Conservation (phyloP, 2,888 invertebrate species). For the Pelosia muscerda region DNA sequence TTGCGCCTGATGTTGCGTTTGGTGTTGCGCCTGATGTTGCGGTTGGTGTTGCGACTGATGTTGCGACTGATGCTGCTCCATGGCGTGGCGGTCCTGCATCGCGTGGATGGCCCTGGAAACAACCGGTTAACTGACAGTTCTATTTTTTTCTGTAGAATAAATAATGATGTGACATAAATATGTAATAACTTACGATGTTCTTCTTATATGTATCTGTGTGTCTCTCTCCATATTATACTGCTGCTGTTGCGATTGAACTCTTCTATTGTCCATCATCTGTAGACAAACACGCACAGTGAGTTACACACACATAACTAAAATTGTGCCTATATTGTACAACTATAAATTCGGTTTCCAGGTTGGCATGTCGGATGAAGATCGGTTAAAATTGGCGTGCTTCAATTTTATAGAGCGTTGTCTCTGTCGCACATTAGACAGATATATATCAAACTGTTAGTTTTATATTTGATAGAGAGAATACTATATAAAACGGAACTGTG, state of each 20-base stretch:
- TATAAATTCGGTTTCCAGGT: too few relatives aligned
- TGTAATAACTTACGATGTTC: conserved; percentile 63
- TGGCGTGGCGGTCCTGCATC: conserved; percentile 73
- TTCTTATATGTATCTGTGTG: conserved; percentile 69
- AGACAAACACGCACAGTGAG: conserved; percentile 33
- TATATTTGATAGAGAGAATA: too few relatives aligned
- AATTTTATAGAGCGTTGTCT: too few relatives aligned
- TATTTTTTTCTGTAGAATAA: background rate
- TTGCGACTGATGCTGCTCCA: conserved; percentile 67
- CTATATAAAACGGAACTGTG: too few relatives aligned
- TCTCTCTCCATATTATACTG: conserved; percentile 74
- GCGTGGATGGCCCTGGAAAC: conserved; percentile 66
- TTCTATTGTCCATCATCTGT: conserved; percentile 73
- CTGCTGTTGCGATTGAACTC: conserved; percentile 74
- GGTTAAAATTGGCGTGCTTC: too few relatives aligned
- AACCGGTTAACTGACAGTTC: too few relatives aligned
- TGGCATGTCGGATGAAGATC: too few relatives aligned
- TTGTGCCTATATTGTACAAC: background rate
- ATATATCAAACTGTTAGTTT: too few relatives aligned
- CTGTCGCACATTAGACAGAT: too few relatives aligned
- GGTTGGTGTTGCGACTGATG: conserved; percentile 61
- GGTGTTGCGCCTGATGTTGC: conserved; percentile 65
- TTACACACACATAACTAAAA: background rate
- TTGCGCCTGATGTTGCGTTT: conserved; percentile 61
- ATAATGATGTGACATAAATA: background rate